Conservation (phyloP, 2,797 vertebrate species). For the Sebastes nivosus region DNA sequence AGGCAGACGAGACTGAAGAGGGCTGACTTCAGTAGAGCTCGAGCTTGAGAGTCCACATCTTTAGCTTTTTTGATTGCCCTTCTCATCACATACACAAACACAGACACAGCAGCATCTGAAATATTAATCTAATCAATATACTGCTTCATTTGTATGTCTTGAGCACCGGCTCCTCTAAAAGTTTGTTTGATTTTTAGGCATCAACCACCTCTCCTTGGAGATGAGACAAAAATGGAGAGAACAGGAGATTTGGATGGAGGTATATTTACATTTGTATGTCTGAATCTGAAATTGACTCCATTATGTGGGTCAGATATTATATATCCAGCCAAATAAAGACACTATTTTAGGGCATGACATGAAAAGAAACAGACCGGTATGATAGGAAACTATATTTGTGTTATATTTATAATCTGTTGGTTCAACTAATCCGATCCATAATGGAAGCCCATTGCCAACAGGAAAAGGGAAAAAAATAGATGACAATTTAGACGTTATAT, state of each 20-base stretch:
- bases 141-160: constrained; percentile 39
- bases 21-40: constrained; percentile 37
- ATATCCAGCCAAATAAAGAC: not conserved
- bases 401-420: not conserved
- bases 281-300: not conserved
- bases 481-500: not conserved
- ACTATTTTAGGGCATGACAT: not conserved
- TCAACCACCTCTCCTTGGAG: constrained; percentile 1
- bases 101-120: constrained; percentile 34
- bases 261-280: constrained; percentile 5
- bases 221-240: not conserved
- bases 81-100: constrained; percentile 32
- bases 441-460: not conserved
- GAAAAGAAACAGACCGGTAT: not conserved
- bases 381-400: not conserved
- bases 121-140: constrained; percentile 61
- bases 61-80: constrained; percentile 45
- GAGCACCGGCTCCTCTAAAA: not conserved
- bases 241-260: not conserved
- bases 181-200: constrained; percentile 5
- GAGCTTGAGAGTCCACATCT: constrained; percentile 31
- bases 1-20: constrained; percentile 55
- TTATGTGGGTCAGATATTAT: not conserved
- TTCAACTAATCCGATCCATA: not conserved
- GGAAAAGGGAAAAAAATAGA: not conserved